Base-by-base conservation (phyloP, 2,113 vertebrate genomes). In the Oreochromis aureus region DNA sequence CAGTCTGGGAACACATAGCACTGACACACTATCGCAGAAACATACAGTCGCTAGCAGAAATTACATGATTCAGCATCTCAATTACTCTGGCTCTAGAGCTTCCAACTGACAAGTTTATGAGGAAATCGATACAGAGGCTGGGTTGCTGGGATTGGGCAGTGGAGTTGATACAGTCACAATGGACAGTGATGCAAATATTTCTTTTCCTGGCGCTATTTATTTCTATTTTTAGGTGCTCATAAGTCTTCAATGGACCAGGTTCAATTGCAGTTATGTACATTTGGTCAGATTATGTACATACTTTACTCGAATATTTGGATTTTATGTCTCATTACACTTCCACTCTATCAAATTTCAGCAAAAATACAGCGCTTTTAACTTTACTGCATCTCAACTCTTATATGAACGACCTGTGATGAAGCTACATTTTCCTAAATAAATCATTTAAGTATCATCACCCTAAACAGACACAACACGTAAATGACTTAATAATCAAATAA, bases 1-100 rank as follows among this genome's bases (percentile, higher is more conserved):
- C 66, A 78, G 78, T 63, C 32, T 19, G 83, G 59, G 90, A 81
- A 30, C 80, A 59, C 46, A 15, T 3, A 16, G 34, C 55, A 71
- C 15, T 2, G 9, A 44, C 53, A 63, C 69, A 41, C 59, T 15
- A 59, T 71, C 80, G n/a, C 73, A 39, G 83, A 84, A 63, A 87
- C 79, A 79, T 34, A 46, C 63, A 90, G 81, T 46, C 15, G 16
- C 73, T 32, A 11, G 71, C 30, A 89, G 84, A 83, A 89, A 82
- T 82, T 6, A 76, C 71, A 59, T 78, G 73, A 91, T 91, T 91
- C 86, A 88, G 86, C 80, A 69, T 84, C 85, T 89, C 86, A 58
- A 85, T 89, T 81, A 86, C 86, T 55, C 80, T 8, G 32, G 34
- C 88, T 56, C 36, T 85, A 73, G 88, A 90, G 87, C 84, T 55